Evolutionary conservation across 1,140 invertebrate genomes (phyloP), one percentile per base, ranked within the genome.

Genomic region (Chironomus tepperi): DNA sequence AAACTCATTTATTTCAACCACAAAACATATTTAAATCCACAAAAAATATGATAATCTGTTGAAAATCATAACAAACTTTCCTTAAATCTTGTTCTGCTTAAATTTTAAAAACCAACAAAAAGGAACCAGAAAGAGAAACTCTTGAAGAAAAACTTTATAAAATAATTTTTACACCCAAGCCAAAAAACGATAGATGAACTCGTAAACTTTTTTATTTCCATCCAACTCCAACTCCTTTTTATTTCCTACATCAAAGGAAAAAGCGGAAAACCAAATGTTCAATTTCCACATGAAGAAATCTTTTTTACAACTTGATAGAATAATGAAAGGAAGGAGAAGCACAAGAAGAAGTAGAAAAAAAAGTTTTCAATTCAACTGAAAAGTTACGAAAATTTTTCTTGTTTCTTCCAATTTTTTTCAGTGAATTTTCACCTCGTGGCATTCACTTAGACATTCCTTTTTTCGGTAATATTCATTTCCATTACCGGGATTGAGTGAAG

Each of bases 221-320:
- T 57, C n/a, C 12, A 8, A 57, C 24, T 34, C 24, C 1, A 34
- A 34, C 24, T 34, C 24, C 24, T 34, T 34, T n/a, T n/a, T 34
- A 34, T 34, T 34, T 34, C 24, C 47, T 57, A 57, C 47, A 57
- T 57, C 47, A 57, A 57, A 57, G 47, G 12, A 57, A 57, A n/a
- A 57, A 57, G 47, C 47, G 47, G 65, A 21, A 70, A 70, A 70
- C 65, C 65, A 70, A 70, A 70, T 70, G 65, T 70, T 70, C 65
- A 70, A 70, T 70, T 70, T 70, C 65, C 65, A 70, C 65, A 19
- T 70, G 65, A 70, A 70, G 64, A 70, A 21, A 19, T 70, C n/a
- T 57, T 57, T 57, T 57, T 57, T 15, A 57, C 47, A n/a, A n/a
- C n/a, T 57, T n/a, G 10, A 57, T 10, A 57, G 47, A 57, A 15